These are phyloP conservation scores for Drosophila sproati DNA, from an alignment of 1,140 invertebrate genomes.

Conservation along the genomic window DNA sequence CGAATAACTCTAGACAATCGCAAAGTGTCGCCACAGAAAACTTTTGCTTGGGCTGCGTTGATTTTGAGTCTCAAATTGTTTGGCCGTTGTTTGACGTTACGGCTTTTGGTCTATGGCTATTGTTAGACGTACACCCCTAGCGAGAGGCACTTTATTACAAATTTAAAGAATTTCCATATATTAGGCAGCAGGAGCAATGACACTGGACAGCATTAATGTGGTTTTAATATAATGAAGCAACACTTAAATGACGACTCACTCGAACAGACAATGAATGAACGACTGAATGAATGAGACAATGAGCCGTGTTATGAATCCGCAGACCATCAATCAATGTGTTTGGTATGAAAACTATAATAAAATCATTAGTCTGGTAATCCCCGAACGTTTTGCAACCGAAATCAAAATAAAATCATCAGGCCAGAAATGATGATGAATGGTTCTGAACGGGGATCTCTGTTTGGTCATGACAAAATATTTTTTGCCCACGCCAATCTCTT, in stretches of 20 bases:
- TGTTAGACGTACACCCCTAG: slow-evolving; percentile 6
- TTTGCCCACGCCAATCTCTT: slow-evolving; percentile 70
- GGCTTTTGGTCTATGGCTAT: slow-evolving; percentile 26
- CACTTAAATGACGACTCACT: slow-evolving; percentile 43
- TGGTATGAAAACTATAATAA: slow-evolving; percentile 76
- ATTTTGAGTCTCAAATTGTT: slow-evolving; percentile 46
- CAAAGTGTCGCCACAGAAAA: slow-evolving; percentile 36
- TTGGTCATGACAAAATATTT: slow-evolving; percentile 68
- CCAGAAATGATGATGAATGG: slow-evolving; percentile 78
- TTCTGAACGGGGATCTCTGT: slow-evolving; percentile 26
- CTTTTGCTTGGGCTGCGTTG: slow-evolving; percentile 36
- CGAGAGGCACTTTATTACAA: slow-evolving; percentile 29
- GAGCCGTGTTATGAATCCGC: slow-evolving; percentile 10
- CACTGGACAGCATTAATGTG: slow-evolving; percentile 26
- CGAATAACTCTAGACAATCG: slow-evolving; percentile 32
- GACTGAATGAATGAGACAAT: slow-evolving; percentile 24
- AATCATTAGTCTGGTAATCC: slow-evolving; percentile 79
- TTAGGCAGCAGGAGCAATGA: background rate
- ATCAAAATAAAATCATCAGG: slow-evolving; percentile 81
- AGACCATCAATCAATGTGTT: slow-evolving; percentile 68
- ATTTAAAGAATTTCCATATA: slow-evolving; percentile 34
- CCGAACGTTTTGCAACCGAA: slow-evolving; percentile 64
- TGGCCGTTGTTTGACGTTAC: slow-evolving; percentile 35
- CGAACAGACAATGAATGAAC: slow-evolving; percentile 30
- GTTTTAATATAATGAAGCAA: slow-evolving; percentile 52